Base-by-base conservation (phyloP, 2,113 vertebrate species). In the Callospermophilus lateralis region DNA sequence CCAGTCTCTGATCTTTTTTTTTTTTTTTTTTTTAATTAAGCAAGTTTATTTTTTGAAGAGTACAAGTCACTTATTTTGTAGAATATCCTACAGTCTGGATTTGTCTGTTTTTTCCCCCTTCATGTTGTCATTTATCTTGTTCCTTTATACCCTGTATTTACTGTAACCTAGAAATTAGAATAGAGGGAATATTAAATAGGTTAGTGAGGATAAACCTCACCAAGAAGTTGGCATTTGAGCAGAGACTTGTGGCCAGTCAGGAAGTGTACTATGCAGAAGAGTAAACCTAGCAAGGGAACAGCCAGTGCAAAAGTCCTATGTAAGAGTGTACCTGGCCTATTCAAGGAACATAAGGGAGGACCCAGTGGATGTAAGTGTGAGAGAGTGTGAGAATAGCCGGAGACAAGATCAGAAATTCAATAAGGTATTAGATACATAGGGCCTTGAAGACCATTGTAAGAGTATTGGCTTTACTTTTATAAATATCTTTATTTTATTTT, bases 151-250 rank as follows among this genome's bases (percentile, higher is more conserved):
- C 2, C 67, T 80, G 34, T 48, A 87, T 88, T 90, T 77, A 67
- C 34, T 61, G 17, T 89, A 90, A 92, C 89, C 51, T 96, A 39
- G 65, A 90, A 83, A 74, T 90, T 80, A 90, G 89, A 84, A 95
- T 63, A 90, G 72, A 92, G 61, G 17, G 16, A 19, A 90, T 88
- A 17, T 92, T 90, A 93, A 90, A 89, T 39, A 96, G 53, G 32
- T 90, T 95, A 39, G 63, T 78, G 67, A 96, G 32, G 22, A 53
- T 84, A 86, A 42, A 22, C 53, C 58, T 95, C 73, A 96, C 8
- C 30, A 55, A 96, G 20, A 96, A 90, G 8, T 24, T 95, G 58
- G 42, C 30, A 88, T 90, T 63, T 93, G 77, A 96, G 26, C 53
- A 92, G 97, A 88, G 65, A 85, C 45, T 96, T 81, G 83, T 90